phyloP scores from a whole-genome alignment of 1,140 invertebrate genomes.

The Anagrus nilaparvatae region DNA sequence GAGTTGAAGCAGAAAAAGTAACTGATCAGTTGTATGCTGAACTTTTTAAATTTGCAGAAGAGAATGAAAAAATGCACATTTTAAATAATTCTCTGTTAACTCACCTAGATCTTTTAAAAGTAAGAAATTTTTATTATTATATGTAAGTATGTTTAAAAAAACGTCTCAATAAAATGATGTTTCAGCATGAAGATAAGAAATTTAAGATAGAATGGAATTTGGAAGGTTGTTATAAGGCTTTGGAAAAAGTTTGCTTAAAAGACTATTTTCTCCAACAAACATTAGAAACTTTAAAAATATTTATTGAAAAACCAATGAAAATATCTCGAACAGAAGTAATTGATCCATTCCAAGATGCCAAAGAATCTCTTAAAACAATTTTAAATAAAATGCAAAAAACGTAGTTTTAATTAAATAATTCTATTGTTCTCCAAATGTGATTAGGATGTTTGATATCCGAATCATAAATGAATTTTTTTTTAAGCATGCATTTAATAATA shows the following conservation, averaged over 20 bases:
- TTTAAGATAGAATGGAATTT: constrained; percentile 48
- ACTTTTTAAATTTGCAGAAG: constrained; percentile 46
- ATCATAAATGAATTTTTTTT: too few relatives aligned
- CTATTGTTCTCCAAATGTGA: too few relatives aligned
- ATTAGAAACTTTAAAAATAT: constrained; percentile 45
- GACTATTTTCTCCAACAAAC: constrained; percentile 45
- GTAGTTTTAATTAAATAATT: too few relatives aligned
- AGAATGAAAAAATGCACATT: constrained; percentile 39
- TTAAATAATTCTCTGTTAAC: constrained; percentile 58
- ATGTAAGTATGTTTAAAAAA: constrained; percentile 17
- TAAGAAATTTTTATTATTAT: constrained; percentile 23
- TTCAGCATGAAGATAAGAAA: constrained; percentile 48
- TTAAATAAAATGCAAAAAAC: constrained; percentile 22
- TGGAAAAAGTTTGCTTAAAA: constrained; percentile 43
- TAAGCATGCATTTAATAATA: too few relatives aligned
- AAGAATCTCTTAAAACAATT: constrained; percentile 28
- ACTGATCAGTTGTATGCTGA: constrained; percentile 48
- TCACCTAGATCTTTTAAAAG: constrained; percentile 60
- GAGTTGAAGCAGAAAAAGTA: constrained; percentile 42
- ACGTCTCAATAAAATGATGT: too few relatives aligned
- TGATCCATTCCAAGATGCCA: constrained; percentile 33
- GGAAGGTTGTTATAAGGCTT: constrained; percentile 47
- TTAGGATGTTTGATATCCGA: too few relatives aligned
- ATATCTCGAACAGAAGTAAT: constrained; percentile 22
- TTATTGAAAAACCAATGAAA: constrained; percentile 42